Evolutionary conservation across 2,113 vertebrate genomes (phyloP), one percentile per base, ranked within the genome.

Genomic region (Poicephalus meyeri): DNA sequence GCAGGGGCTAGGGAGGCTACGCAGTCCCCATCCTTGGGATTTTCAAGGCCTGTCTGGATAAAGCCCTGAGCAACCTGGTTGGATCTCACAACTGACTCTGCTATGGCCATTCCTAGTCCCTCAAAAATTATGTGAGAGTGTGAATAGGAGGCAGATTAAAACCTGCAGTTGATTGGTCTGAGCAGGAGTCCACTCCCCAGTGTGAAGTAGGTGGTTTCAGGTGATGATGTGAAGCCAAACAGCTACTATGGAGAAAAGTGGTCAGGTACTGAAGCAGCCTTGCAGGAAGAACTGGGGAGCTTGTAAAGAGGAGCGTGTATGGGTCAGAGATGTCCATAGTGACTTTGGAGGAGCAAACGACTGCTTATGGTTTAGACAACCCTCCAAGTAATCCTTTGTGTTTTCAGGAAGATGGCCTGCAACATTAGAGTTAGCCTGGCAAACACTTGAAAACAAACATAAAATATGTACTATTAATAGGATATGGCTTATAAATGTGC

Each of bases 121-220:
- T 93, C 7, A 9, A 56, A 66, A 92, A 61, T 33, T 10, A 44
- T 49, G 29, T 63, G 11, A 72, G 52, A 80, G 5, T 56, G 12
- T 2, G 4, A 35, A 21, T 42, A 80, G 63, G 35, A 82, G 63
- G 52, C 1, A 18, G 44, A 52, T 86, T 56, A 64, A 86, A 92
- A 85, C 16, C 42, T 66, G 0, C 76, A 9, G 47, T 35, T 69
- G 66, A 44, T 26, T 10, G 39, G 33, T 13, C 33, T 85, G 56
- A 53, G 25, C 0, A 0, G n/a, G 56, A 68, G 16, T 58, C 68
- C 28, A 13, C 46, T 80, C 41, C 18, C 16, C 16, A 11, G 0
- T 0, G 0, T 0, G 8, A 69, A 19, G 11, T 18, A 17, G 58
- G 25, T 71, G 65, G n/a, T 74, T 39, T 6, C 0, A 1, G 12